Conservation (phyloP, 2,888 invertebrate species). For the Sarcophaga subvicina region DNA sequence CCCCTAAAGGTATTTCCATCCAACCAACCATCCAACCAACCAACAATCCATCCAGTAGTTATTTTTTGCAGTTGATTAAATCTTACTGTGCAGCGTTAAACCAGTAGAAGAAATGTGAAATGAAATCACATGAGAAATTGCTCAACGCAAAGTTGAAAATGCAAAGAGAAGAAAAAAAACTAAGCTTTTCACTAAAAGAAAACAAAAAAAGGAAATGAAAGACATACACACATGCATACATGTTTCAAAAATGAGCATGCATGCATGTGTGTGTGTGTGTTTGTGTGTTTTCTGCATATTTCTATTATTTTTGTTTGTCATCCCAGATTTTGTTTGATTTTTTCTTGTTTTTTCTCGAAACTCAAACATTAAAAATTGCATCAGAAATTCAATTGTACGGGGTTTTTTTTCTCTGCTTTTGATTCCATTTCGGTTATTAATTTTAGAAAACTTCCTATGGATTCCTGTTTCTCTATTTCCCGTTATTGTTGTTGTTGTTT, state of each 20-base stretch:
- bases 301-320: neutral
- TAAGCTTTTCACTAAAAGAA: neutral
- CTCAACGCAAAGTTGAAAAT: constrained; percentile 28
- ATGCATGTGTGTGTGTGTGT: neutral
- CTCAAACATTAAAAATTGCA: constrained; percentile 35
- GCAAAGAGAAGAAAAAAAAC: constrained; percentile 16
- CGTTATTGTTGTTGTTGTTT: neutral
- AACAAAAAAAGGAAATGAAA: neutral
- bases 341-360: neutral
- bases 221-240: constrained; percentile 3
- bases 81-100: constrained; percentile 54
- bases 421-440: neutral
- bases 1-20: constrained; percentile 51
- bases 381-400: constrained; percentile 32
- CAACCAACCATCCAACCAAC: no score
- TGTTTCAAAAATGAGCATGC: no score
- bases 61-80: constrained; percentile 68
- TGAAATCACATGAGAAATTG: constrained; percentile 65
- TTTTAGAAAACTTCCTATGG: constrained; percentile 22
- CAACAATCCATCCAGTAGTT: constrained; percentile 41
- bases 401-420: neutral
- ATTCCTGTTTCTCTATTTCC: neutral
- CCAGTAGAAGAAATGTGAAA: constrained; percentile 49
- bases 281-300: neutral
- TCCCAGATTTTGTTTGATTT: neutral